Base-by-base conservation (phyloP, 2,888 invertebrate species). In the Drosophila kokeensis region DNA sequence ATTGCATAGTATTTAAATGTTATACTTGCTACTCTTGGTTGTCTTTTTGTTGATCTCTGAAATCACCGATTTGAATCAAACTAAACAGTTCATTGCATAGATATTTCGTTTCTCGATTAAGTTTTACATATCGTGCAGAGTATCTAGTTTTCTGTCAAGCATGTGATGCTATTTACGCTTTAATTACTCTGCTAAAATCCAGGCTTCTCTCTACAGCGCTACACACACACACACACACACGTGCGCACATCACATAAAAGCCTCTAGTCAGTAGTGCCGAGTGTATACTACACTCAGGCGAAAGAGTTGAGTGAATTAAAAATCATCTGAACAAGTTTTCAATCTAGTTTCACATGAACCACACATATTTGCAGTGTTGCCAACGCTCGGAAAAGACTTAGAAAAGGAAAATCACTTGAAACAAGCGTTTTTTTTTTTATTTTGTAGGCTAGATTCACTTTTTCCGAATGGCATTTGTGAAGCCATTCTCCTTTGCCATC, bases 171-270 rank as follows among this genome's bases (percentile, higher is more conserved):
- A 78, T 82, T 84, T 87, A 82, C 78, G 70, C 84, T 82, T 84
- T 84, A 84, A 87, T 84, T 84, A 81, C 87, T 85, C 72, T 80
- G 87, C 85, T 80, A 82, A 84, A 83, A 84, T 80, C 80, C 84
- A 84, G 74, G 82, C 82, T 79, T 73, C 77, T 73, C 77, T 76
- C 74, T 87, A 79, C 76, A 68, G 83, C 73, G 34, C 52, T 50
- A 64, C 66, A 76, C 68, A 82, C 82, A 50, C 69, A 48, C 49
- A 53, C 72, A 69, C 57, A 30, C 48, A 49, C 27, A 55, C 45
- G 27, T 42, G 38, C n/a, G 27, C 53, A 54, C 48, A 59, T 30
- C 48, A 21, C 60, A 65, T 45, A 40, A 34, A 54, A 60, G 57
- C 24, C 15, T 52, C 40, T 59, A 49, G 34, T 40, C 27, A 53